Base-by-base conservation (phyloP, 2,113 vertebrate species). In the Rhadina sibilatrix region DNA sequence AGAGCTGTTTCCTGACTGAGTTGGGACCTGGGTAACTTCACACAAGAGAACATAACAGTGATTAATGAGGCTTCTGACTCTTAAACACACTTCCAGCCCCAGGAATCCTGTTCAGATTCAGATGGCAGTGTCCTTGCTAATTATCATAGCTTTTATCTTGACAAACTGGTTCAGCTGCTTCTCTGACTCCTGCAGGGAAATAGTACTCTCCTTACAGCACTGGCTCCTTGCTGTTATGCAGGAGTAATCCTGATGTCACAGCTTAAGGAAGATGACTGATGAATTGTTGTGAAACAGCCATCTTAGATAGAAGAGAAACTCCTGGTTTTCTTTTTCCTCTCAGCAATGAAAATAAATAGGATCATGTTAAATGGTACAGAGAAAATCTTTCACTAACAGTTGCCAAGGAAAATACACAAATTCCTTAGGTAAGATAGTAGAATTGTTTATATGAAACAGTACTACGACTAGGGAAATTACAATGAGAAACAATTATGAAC, bases 121-220 rank as follows among this genome's bases (percentile, higher is more conserved):
- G 69, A 31, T 68, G 75, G 47, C 60, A 47, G 16, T 37, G 35
- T 74, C 49, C 77, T 87, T 66, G 49, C 79, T 90, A 70, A 77
- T 80, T 79, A 54, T 46, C 61, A 33, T 61, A 54, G 50, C 75
- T 91, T 93, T 87, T 76, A 52, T 88, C 82, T 80, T 90, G 90
- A 80, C 52, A 81, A 24, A 94, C 88, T 15, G 21, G 90, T 89
- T 97, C 68, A 74, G 72, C 75, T 92, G 84, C 87, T 75, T 90
- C 72, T 92, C 40, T 86, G 79, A 44, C 52, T 86, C 52, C 64
- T 89, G 72, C 79, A 49, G 68, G 64, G 80, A 90, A 71, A 16
- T 52, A 25, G 28, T 46, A n/a, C 24, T 57, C 60, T 92, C 68
- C 60, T 90, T 64, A 24, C n/a, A 56, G 72, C 85, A 70, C 53